These are phyloP conservation scores for Brachionus asplanchnoidis DNA, from an alignment of 1,140 invertebrate species.

Conservation along the genomic window DNA sequence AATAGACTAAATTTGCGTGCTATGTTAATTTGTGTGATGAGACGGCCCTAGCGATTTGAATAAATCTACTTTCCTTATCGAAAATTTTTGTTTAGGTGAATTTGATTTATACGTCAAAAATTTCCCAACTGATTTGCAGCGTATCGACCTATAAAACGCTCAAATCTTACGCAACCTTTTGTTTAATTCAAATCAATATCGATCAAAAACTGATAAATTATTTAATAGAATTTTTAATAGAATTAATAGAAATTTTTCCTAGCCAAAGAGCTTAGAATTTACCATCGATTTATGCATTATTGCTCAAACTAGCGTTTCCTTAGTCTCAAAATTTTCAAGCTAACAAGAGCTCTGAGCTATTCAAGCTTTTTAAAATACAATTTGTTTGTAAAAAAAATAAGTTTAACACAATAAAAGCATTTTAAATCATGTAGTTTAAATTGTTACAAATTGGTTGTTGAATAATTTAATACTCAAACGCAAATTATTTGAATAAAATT, in stretches of 20 bases:
- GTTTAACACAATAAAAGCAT: neutral
- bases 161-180: neutral
- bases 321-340: neutral
- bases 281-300: neutral
- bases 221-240: neutral
- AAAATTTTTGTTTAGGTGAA: neutral
- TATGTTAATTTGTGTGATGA: neutral
- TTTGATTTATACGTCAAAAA: neutral
- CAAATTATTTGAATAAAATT: neutral
- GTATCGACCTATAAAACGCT: neutral
- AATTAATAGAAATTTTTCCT: neutral
- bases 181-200: neutral
- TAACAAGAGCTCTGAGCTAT: neutral
- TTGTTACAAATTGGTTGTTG: neutral
- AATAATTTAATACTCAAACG: neutral
- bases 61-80: neutral
- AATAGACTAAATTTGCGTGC: neutral
- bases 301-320: neutral
- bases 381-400: neutral
- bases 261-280: neutral
- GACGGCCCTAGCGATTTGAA: neutral
- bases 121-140: neutral
- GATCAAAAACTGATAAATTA: neutral
- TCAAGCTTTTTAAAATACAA: neutral
- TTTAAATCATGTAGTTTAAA: neutral